These are phyloP conservation scores for Saxidomus purpurata DNA, from an alignment of 1,140 invertebrate species.

Conservation along the genomic window DNA sequence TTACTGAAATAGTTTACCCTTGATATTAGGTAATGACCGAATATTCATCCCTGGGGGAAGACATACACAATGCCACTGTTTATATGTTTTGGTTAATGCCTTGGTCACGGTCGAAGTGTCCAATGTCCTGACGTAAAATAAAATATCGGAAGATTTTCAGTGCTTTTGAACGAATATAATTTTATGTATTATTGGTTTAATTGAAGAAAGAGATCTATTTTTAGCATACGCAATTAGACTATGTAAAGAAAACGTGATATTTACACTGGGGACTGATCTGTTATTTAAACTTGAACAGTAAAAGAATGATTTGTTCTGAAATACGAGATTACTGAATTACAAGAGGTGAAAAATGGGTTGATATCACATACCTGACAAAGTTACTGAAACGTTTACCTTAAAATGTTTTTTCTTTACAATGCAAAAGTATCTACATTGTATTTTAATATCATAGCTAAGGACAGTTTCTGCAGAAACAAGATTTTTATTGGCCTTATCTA, in stretches of 20 bases:
- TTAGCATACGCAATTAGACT: constrained; percentile 6
- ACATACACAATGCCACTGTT: neutral
- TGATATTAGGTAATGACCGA: too few species aligned
- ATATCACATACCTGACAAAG: neutral
- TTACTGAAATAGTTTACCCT: too few species aligned
- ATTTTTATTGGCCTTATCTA: too few species aligned
- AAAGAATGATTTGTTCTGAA: too few species aligned
- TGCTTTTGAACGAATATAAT: neutral
- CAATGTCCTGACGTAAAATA: constrained; percentile 5
- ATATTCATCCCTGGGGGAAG: neutral
- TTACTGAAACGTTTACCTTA: too few species aligned
- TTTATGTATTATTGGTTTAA: neutral
- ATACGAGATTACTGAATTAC: neutral
- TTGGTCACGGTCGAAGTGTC: constrained; percentile 15
- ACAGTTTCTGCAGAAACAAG: too few species aligned
- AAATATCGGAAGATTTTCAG: constrained; percentile 2
- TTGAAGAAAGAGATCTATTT: neutral
- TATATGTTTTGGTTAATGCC: neutral
- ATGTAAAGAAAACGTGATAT: constrained; percentile 33
- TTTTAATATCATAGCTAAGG: too few species aligned
- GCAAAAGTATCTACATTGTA: too few species aligned
- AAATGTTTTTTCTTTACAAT: too few species aligned
- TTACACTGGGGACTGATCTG: neutral
- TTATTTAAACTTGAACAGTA: neutral
- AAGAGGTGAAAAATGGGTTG: neutral